Evolutionary conservation across 2,888 invertebrate genomes (phyloP).

Genomic region (Amphipoea lucens): DNA sequence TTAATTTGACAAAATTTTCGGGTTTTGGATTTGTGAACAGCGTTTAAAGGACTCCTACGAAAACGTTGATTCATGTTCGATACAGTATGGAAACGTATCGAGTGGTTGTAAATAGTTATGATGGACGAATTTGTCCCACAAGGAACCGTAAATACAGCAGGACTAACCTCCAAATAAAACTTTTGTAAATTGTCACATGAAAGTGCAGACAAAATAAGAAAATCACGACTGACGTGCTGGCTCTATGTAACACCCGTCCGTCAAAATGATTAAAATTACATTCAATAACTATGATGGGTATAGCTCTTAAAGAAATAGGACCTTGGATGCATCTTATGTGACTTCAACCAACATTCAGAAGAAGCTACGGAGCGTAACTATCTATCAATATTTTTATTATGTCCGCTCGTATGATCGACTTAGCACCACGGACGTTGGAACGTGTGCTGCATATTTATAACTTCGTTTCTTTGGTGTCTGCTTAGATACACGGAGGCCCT

Average conservation of each 20-base stretch:
- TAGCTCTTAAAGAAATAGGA: background rate
- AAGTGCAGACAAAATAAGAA: background rate
- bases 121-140: too few species aligned
- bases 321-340: background rate
- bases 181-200: background rate
- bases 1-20: too few species aligned
- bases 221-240: too few species aligned
- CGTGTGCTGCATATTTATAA: constrained; percentile 60
- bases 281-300: background rate
- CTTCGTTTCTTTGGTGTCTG: constrained; percentile 29
- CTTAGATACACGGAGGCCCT: constrained; percentile 40
- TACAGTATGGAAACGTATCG: too few species aligned
- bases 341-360: background rate
- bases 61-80: too few species aligned
- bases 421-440: constrained; percentile 27
- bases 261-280: background rate
- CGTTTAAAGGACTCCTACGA: too few species aligned
- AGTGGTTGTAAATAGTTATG: too few species aligned
- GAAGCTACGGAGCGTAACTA: background rate
- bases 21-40: too few species aligned
- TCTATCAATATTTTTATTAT: constrained; percentile 38
- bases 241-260: background rate
- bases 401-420: constrained; percentile 42
- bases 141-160: too few species aligned
- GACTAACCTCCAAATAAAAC: background rate